phyloP scores from a whole-genome alignment of 1,140 invertebrate species.

The Drosophila nebulosa region DNA sequence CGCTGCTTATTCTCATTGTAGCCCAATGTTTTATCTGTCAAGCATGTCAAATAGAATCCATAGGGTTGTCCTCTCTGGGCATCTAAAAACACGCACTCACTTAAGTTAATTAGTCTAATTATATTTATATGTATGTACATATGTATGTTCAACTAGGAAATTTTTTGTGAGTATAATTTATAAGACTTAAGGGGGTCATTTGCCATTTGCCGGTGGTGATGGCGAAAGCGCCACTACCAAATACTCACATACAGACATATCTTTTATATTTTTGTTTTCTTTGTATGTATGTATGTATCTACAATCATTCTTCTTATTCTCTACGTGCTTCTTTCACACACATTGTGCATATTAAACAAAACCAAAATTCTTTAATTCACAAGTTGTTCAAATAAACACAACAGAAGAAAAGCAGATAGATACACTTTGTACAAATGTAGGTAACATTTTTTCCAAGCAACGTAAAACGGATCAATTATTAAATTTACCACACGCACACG shows the following conservation, averaged over 20 bases:
- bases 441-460: background rate
- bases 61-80: background rate
- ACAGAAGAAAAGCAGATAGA: background rate
- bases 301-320: background rate
- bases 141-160: background rate
- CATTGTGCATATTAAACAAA: background rate
- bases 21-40: background rate
- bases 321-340: background rate
- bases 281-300: background rate
- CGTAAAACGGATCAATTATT: background rate
- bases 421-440: background rate
- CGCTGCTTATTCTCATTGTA: background rate
- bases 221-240: slow-evolving; percentile 15
- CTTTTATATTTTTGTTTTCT: background rate
- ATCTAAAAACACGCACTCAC: background rate
- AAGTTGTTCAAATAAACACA: background rate
- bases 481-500: background rate
- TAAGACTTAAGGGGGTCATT: background rate
- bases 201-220: slow-evolving; percentile 12
- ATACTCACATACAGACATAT: background rate
- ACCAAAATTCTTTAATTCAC: background rate
- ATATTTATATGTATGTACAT: background rate
- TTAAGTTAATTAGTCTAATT: background rate
- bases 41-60: background rate
- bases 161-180: background rate